Evolutionary conservation across 1,140 invertebrate genomes (phyloP).

Genomic region (Euura lappo): DNA sequence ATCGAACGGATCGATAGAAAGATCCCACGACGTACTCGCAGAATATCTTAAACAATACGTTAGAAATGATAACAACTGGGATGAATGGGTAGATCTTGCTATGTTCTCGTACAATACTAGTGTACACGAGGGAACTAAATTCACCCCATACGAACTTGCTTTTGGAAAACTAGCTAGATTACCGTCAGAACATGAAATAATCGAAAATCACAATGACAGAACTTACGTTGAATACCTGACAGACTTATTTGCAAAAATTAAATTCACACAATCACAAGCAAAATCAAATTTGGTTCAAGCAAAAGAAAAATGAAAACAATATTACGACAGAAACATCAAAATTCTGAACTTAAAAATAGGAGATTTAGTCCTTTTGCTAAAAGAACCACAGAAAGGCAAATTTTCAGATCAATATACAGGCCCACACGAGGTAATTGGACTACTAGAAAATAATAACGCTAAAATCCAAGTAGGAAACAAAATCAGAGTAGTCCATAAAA

Average conservation of each 20-base stretch:
- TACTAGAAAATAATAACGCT: not conserved
- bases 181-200: not conserved
- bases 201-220: not conserved
- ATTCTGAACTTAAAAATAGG: slow-evolving; percentile 10
- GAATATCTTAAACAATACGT: slow-evolving; percentile 37
- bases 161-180: slow-evolving; percentile 11
- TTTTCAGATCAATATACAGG: not conserved
- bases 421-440: not conserved
- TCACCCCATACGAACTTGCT: slow-evolving; percentile 9
- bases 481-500: slow-evolving; percentile 15
- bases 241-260: slow-evolving; percentile 1
- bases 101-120: no score
- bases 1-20: slow-evolving; percentile 34
- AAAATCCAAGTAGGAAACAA: not conserved
- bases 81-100: slow-evolving; percentile 28
- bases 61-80: slow-evolving; percentile 40
- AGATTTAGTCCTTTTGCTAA: slow-evolving; percentile 2
- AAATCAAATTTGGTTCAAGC: not conserved
- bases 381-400: not conserved
- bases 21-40: slow-evolving; percentile 30
- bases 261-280: slow-evolving; percentile 5
- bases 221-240: slow-evolving; percentile 9
- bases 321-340: slow-evolving; percentile 15
- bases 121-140: slow-evolving; percentile 27
- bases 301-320: not conserved